Evolutionary conservation across 1,140 invertebrate species (phyloP).

Genomic region (Protaetia brevitarsis): DNA sequence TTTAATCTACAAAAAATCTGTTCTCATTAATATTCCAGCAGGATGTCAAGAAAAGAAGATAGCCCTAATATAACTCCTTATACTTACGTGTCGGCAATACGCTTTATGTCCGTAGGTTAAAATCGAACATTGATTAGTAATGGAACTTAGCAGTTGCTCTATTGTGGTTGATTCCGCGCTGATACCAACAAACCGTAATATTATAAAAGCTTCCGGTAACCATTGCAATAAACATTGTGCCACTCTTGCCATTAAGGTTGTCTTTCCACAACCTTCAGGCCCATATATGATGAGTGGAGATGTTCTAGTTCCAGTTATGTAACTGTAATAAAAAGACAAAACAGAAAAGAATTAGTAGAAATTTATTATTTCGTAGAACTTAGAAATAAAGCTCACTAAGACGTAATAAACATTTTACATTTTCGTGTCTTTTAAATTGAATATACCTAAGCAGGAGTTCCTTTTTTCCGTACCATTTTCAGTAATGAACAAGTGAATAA

Average conservation of each 20-base stretch:
- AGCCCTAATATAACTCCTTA: no score
- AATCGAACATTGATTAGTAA: slow-evolving; percentile 65
- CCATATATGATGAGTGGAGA: slow-evolving; percentile 73
- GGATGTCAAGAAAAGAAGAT: no score
- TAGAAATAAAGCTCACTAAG: no score
- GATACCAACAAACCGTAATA: slow-evolving; percentile 64
- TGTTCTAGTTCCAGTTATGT: slow-evolving; percentile 60
- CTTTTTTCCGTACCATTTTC: no score
- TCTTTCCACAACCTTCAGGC: slow-evolving; percentile 76
- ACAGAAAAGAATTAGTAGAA: no score
- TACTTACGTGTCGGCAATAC: slow-evolving; percentile 60
- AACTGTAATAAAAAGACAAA: slow-evolving; percentile 53
- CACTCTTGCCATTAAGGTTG: slow-evolving; percentile 69
- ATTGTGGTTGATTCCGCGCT: slow-evolving; percentile 66
- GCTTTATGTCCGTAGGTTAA: slow-evolving; percentile 59
- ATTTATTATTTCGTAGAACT: neutral
- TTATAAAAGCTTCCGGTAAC: slow-evolving; percentile 60
- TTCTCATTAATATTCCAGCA: no score
- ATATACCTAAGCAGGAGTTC: no score
- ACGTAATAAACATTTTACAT: no score
- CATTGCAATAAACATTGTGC: slow-evolving; percentile 64
- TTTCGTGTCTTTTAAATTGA: no score
- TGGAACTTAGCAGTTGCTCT: slow-evolving; percentile 62
- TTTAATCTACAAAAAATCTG: no score
- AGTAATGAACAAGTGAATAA: no score